Conservation (phyloP, 1,140 invertebrate species). For the Onthophagus taurus region DNA sequence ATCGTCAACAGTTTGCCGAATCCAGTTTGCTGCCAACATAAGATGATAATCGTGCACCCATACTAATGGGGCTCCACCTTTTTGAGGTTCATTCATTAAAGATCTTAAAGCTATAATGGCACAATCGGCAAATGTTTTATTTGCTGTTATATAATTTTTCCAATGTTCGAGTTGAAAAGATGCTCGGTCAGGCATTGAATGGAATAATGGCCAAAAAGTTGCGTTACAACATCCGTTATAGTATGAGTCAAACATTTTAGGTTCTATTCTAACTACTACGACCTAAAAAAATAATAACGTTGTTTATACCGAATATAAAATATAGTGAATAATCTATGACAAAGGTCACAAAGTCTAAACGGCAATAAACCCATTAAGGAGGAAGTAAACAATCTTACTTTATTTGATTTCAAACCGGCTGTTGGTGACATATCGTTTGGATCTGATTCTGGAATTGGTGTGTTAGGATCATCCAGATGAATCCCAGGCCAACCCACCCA, state of each 20-base stretch:
- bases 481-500: slow-evolving; percentile 89
- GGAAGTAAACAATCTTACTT: too few relatives aligned
- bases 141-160: slow-evolving; percentile 71
- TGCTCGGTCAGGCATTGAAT: slow-evolving; percentile 75
- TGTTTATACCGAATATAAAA: neutral
- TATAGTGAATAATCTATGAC: too few relatives aligned
- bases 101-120: slow-evolving; percentile 64
- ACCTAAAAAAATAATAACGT: slow-evolving; percentile 45
- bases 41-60: slow-evolving; percentile 92
- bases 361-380: too few relatives aligned
- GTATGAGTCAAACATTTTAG: slow-evolving; percentile 68
- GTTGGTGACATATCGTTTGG: slow-evolving; percentile 76
- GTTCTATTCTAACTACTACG: slow-evolving; percentile 66
- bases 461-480: slow-evolving; percentile 61
- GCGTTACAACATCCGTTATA: slow-evolving; percentile 90
- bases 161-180: slow-evolving; percentile 58
- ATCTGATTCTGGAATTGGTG: slow-evolving; percentile 74
- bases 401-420: slow-evolving; percentile 68
- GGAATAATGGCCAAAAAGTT: slow-evolving; percentile 85
- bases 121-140: slow-evolving; percentile 71
- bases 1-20: slow-evolving; percentile 72
- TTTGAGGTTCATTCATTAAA: slow-evolving; percentile 48
- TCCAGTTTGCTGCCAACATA: slow-evolving; percentile 82
- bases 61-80: slow-evolving; percentile 51
- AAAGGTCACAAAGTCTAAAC: too few relatives aligned